Conservation (phyloP, 1,140 invertebrate genomes). For the Gryllus bimaculatus region DNA sequence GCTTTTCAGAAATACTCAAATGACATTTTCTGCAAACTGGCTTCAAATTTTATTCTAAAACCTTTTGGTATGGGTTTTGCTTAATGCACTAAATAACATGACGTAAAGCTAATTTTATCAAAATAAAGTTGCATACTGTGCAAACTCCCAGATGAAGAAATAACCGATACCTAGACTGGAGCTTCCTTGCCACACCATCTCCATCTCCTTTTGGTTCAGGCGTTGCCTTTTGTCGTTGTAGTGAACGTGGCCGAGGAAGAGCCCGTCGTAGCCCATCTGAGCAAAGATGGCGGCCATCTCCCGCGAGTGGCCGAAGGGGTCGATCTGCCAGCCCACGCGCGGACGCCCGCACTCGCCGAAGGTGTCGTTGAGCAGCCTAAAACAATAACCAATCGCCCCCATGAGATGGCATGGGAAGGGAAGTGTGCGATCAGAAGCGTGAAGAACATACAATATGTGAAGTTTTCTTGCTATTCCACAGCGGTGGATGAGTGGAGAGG, state of each 20-base stretch:
- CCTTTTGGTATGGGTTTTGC: no score
- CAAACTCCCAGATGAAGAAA: background rate
- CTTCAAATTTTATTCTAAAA: no score
- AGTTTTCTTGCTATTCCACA: no score
- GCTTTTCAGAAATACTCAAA: no score
- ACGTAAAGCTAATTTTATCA: no score
- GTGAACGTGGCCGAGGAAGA: conserved; percentile 66
- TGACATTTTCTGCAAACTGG: no score
- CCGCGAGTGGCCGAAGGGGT: conserved; percentile 63
- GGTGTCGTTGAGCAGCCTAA: conserved; percentile 47
- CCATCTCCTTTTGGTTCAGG: conserved; percentile 52
- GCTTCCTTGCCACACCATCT: conserved; percentile 68
- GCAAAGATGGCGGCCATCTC: conserved; percentile 61
- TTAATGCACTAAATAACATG: no score
- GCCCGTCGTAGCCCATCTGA: conserved; percentile 59
- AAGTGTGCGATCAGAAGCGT: no score
- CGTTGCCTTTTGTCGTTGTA: conserved; percentile 60
- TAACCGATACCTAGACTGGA: conserved; percentile 38
- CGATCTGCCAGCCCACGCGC: conserved; percentile 63
- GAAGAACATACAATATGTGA: no score
- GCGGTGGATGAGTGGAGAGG: no score
- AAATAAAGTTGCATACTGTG: no score
- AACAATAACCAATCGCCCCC: background rate
- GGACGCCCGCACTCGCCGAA: conserved; percentile 56
- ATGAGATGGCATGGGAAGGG: no score